Evolutionary conservation across 2,113 vertebrate genomes (phyloP), one percentile per base, ranked within the genome.

Genomic region (Butorides virescens): DNA sequence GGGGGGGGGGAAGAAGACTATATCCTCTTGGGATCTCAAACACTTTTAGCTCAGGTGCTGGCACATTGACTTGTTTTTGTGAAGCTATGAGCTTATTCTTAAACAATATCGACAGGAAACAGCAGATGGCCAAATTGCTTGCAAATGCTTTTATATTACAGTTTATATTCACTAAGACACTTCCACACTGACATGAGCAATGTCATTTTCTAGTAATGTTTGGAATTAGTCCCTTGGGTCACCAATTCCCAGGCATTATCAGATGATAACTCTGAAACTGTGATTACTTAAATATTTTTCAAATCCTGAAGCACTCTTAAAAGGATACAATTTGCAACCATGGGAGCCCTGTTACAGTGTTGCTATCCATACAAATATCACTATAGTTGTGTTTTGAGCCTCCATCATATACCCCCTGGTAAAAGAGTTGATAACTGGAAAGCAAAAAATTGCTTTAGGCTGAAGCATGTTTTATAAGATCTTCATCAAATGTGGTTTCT

Each of bases 201-300:
- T 97, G 94, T 96, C 94, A 97, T 97, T 97, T 96, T 94, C 84
- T 47, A 92, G 94, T 93, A 97, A 97, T 95, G 92, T 96, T 97
- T 97, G 94, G 95, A 97, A 97, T 97, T 97, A 97, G 92, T 97
- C 95, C 88, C 95, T 95, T 91, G 92, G 77, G 95, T 97, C 93
- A 93, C 81, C 92, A 96, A 92, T 96, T 97, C 95, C 88, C 87
- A 94, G 83, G 78, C 93, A 63, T 96, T 91, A 96, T 95, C 90
- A 96, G 90, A 97, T 90, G 94, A 97, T 96, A 97, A 93, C 87
- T 97, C 82, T 82, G 89, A 97, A 97, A 96, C 82, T 67, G 49
- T 91, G 85, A 96, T 92, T 97, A 93, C 83, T 92, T 95, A 96
- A 88, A 95, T 97, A 96, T 91, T 97, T 96, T 94, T 84, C 61